These are phyloP conservation scores for Drosophila ambigua DNA, from an alignment of 1,140 invertebrate species.

Conservation along the genomic window DNA sequence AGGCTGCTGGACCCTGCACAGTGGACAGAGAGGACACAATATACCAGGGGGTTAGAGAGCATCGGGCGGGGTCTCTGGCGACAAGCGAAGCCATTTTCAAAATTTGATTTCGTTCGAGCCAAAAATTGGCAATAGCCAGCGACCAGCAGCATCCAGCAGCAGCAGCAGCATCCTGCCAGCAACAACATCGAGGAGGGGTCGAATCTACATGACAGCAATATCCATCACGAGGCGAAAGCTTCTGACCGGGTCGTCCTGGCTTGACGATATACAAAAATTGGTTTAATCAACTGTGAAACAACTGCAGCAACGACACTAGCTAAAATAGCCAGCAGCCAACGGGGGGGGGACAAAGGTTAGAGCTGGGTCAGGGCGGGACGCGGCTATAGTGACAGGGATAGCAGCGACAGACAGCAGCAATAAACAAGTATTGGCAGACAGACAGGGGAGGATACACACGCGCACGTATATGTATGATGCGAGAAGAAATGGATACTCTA, in stretches of 20 bases:
- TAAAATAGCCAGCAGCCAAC: conserved; percentile 55
- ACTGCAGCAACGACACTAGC: conserved; percentile 64
- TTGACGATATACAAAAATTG: conserved; percentile 78
- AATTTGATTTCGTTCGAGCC: conserved; percentile 73
- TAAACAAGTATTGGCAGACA: conserved; percentile 9
- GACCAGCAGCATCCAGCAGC: conserved; percentile 33
- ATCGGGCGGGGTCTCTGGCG: conserved; percentile 30
- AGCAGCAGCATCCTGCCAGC: background rate
- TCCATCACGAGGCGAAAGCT: conserved; percentile 71
- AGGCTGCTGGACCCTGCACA: conserved; percentile 1
- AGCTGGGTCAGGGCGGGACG: conserved; percentile 24
- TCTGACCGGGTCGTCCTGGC: conserved; percentile 39
- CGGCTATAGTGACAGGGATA: conserved; percentile 33
- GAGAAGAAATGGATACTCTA: no score
- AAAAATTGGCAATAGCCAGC: conserved; percentile 68
- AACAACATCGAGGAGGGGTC: conserved; percentile 20
- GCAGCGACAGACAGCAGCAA: conserved; percentile 13
- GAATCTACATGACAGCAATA: conserved; percentile 75
- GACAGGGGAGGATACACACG: no score
- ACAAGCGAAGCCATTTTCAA: conserved; percentile 68
- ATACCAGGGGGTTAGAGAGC: background rate
- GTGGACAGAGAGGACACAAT: conserved; percentile 3
- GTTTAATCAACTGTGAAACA: conserved; percentile 83
- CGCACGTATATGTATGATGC: no score
- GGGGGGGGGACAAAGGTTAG: conserved; percentile 53